phyloP scores from a whole-genome alignment of 2,888 invertebrate species.

The Globia sparganii region DNA sequence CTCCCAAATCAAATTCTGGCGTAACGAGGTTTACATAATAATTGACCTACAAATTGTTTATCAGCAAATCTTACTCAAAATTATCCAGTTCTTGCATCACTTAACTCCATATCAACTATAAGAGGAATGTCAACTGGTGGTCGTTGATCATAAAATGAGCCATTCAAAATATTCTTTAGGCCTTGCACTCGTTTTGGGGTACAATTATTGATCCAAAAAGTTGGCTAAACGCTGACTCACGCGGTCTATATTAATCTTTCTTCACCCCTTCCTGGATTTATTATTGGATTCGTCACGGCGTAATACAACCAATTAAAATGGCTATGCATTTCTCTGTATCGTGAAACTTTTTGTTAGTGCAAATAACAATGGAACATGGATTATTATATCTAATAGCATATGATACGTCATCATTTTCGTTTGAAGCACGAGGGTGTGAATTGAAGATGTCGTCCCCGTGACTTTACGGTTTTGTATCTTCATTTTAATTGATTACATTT shows the following conservation, averaged over 20 bases:
- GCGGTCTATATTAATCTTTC: conserved; percentile 79
- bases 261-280: conserved; percentile 76
- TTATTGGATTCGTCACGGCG: conserved; percentile 80
- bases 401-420: conserved; percentile 74
- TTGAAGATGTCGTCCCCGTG: conserved; percentile 67
- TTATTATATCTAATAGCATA: conserved; percentile 75
- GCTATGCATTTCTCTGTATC: conserved; percentile 70
- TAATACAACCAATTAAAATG: conserved; percentile 77
- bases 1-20: conserved; percentile 9
- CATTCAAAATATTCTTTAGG: conserved; percentile 36
- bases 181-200: conserved; percentile 63
- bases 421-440: conserved; percentile 64
- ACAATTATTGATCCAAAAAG: conserved; percentile 75
- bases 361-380: conserved; percentile 74
- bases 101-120: conserved; percentile 19
- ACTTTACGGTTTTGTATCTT: conserved; percentile 73
- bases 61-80: conserved; percentile 24
- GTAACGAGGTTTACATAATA: conserved; percentile 9
- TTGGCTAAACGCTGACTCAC: conserved; percentile 79
- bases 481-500: conserved; percentile 70
- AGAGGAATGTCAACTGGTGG: conserved; percentile 4
- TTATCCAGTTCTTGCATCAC: conserved; percentile 26
- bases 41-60: conserved; percentile 26
- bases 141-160: conserved; percentile 34
- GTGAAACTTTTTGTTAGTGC: conserved; percentile 74